Evolutionary conservation across 2,888 invertebrate genomes (phyloP).

Genomic region (Cheilosia vernalis): DNA sequence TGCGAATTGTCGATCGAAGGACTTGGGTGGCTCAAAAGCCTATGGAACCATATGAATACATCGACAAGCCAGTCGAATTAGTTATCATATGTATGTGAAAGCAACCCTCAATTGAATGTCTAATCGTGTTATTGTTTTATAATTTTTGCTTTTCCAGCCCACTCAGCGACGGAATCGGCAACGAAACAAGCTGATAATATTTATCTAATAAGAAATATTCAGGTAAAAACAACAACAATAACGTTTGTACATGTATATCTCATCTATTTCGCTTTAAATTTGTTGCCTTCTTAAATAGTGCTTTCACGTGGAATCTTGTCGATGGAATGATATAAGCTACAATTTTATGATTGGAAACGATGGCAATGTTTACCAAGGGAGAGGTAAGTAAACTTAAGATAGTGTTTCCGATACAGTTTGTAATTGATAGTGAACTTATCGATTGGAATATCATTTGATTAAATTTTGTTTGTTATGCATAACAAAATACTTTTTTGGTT

Average conservation of each 20-base stretch:
- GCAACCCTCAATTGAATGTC: not conserved
- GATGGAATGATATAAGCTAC: constrained; percentile 84
- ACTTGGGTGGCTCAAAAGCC: constrained; percentile 84
- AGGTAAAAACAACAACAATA: constrained; percentile 77
- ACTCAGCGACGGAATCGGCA: constrained; percentile 84
- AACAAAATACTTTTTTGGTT: not conserved
- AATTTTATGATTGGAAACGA: constrained; percentile 86
- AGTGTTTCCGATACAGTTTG: not conserved
- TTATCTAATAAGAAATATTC: constrained; percentile 83
- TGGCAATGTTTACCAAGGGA: constrained; percentile 85
- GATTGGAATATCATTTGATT: not conserved
- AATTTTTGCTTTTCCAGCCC: constrained; percentile 79
- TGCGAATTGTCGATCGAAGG: constrained; percentile 80
- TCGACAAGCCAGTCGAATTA: constrained; percentile 83
- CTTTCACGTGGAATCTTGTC: constrained; percentile 84
- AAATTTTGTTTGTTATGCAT: not conserved
- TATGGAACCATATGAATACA: constrained; percentile 79
- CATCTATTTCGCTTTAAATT: constrained; percentile 32
- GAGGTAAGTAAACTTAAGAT: constrained; percentile 77
- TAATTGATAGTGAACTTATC: not conserved
- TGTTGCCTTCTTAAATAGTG: constrained; percentile 77
- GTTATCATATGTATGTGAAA: constrained; percentile 84
- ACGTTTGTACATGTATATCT: not conserved
- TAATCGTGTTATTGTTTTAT: constrained; percentile 2
- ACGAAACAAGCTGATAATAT: constrained; percentile 83